Percentiles rank a stretch among this genome's conserved stretches.
phyloP scores from a whole-genome alignment of 2,888 invertebrate species.

The Cheilosia impressa region DNA sequence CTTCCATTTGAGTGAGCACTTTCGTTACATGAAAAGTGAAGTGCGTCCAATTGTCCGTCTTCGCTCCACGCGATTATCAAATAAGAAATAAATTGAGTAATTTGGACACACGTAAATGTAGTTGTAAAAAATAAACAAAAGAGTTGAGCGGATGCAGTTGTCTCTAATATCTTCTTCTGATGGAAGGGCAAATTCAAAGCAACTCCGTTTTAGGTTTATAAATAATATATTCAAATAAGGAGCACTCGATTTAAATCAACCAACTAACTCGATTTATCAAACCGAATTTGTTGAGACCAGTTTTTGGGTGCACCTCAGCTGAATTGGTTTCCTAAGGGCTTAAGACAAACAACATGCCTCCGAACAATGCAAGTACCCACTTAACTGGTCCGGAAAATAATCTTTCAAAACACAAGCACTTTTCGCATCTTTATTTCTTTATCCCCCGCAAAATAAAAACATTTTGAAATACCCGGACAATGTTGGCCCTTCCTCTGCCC shows the following conservation, averaged over 20 bases:
- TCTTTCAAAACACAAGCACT: slow-evolving; percentile 9
- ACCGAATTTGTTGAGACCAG: too few species aligned
- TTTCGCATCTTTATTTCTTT: too few species aligned
- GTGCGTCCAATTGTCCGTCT: too few species aligned
- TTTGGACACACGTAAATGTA: too few species aligned
- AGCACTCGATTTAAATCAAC: too few species aligned
- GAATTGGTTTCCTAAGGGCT: not conserved
- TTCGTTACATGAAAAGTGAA: slow-evolving; percentile 1
- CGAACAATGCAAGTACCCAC: slow-evolving; percentile 5
- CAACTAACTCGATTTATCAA: not conserved
- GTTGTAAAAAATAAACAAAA: not conserved
- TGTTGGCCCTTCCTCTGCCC: not conserved
- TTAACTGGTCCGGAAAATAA: slow-evolving; percentile 14
- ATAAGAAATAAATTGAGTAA: too few species aligned
- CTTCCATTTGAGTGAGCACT: not conserved
- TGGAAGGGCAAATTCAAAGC: too few species aligned
- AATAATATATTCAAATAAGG: too few species aligned
- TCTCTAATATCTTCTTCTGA: too few species aligned
- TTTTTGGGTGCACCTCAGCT: not conserved
- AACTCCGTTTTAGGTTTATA: not conserved
- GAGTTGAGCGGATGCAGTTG: not conserved
- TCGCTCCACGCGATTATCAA: too few species aligned
- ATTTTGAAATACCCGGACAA: not conserved
- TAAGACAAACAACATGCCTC: too few species aligned
- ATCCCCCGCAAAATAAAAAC: not conserved